Conservation (phyloP, 2,888 invertebrate genomes). For the Hypolimnas misippus region DNA sequence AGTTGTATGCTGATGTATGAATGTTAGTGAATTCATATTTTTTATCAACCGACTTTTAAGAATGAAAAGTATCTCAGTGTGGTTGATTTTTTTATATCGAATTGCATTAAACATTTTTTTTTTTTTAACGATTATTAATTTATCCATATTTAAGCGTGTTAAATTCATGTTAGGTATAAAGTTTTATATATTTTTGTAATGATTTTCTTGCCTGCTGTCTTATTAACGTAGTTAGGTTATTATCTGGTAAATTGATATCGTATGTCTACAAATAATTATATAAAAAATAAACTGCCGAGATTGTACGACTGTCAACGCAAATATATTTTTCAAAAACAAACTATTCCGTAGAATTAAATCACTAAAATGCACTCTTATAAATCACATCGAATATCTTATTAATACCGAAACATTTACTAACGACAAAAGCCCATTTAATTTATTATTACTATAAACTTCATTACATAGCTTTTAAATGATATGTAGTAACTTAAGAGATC, state of each 20-base stretch:
- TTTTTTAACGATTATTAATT: too few relatives aligned
- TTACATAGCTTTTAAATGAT: constrained; percentile 36
- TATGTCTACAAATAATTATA: neutral
- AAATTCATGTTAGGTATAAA: too few relatives aligned
- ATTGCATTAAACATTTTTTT: too few relatives aligned
- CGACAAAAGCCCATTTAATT: constrained; percentile 14
- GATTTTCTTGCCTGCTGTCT: neutral
- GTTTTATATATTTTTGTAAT: too few relatives aligned
- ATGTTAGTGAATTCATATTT: too few relatives aligned
- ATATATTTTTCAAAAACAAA: neutral
- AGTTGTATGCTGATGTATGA: too few relatives aligned
- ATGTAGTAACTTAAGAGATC: constrained; percentile 41
- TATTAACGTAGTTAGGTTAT: neutral
- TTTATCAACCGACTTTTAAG: too few relatives aligned
- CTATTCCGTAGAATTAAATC: neutral
- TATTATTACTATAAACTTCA: constrained; percentile 22
- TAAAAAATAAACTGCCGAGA: constrained; percentile 5
- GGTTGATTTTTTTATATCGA: too few relatives aligned
- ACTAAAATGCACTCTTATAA: neutral
- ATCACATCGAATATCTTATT: constrained; percentile 11
- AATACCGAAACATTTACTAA: constrained; percentile 11
- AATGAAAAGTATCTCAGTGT: too few relatives aligned
- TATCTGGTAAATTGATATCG: neutral
- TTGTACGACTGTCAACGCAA: neutral
- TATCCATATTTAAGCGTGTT: too few relatives aligned